Evolutionary conservation across 2,113 vertebrate species (phyloP).

Genomic region (Scatophagus argus): DNA sequence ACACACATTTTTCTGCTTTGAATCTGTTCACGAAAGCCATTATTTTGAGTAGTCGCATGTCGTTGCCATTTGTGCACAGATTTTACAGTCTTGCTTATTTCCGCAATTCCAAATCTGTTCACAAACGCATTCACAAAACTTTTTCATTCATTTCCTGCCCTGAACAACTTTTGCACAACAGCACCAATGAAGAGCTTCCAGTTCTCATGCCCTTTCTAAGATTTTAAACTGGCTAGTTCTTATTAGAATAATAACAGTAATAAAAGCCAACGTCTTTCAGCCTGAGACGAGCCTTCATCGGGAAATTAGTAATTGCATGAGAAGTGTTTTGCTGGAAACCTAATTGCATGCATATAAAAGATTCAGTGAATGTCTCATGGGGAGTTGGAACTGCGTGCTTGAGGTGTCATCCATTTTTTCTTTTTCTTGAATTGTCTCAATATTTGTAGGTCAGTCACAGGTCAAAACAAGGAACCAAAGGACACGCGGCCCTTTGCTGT

Average conservation of each 20-base stretch:
- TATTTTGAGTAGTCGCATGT: not conserved
- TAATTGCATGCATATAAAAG: slow-evolving; percentile 36
- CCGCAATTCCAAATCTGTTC: not conserved
- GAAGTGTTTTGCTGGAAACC: slow-evolving; percentile 41
- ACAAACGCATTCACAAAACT: not conserved
- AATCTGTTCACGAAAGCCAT: not conserved
- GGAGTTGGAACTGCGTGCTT: slow-evolving; percentile 55
- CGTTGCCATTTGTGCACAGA: not conserved
- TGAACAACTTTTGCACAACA: no score
- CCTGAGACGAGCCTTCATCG: slow-evolving; percentile 17
- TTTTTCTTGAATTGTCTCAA: slow-evolving; percentile 63
- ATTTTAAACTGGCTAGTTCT: not conserved
- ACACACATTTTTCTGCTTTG: not conserved
- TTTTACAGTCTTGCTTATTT: not conserved
- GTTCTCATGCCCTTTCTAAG: not conserved
- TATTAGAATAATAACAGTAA: slow-evolving; percentile 24
- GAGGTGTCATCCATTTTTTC: slow-evolving; percentile 57
- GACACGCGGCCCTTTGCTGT: slow-evolving; percentile 20
- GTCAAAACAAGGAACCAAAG: slow-evolving; percentile 54
- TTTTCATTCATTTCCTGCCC: no score
- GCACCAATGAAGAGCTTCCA: no score
- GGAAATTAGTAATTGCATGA: slow-evolving; percentile 38
- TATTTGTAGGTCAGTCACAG: slow-evolving; percentile 62
- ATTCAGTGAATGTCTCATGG: slow-evolving; percentile 44
- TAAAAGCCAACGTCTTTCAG: slow-evolving; percentile 20